These are phyloP conservation scores for Diprion similis DNA, from an alignment of 1,140 invertebrate genomes.

Conservation along the genomic window DNA sequence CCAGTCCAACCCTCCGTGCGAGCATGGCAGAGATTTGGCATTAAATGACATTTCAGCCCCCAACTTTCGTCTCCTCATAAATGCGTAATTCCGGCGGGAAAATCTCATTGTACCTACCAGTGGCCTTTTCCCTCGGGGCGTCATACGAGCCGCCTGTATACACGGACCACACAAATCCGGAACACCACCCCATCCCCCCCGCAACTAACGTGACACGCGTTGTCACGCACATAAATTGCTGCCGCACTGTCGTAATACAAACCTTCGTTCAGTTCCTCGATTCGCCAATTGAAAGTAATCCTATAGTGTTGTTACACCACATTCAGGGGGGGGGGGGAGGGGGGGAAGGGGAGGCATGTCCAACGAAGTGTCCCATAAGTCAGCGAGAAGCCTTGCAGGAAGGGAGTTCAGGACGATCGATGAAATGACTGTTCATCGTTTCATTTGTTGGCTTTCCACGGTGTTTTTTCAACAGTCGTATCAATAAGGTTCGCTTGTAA, in stretches of 20 bases:
- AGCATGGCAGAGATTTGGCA: constrained; percentile 33
- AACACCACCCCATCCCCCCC: background rate
- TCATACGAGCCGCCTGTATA: background rate
- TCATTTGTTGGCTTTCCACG: no score
- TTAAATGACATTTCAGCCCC: constrained; percentile 47
- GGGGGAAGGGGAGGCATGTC: no score
- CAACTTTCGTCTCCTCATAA: constrained; percentile 47
- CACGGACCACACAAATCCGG: background rate
- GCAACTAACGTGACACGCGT: background rate
- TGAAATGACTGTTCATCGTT: no score
- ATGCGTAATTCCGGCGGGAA: constrained; percentile 48
- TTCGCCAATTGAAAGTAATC: no score
- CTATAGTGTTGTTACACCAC: no score
- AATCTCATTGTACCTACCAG: constrained; percentile 31
- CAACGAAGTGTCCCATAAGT: no score
- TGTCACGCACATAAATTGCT: background rate
- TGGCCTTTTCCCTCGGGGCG: background rate
- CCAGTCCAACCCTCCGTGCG: background rate
- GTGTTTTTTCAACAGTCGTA: no score
- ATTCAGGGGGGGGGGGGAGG: no score
- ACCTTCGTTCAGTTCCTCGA: no score
- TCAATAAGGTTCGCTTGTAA: no score
- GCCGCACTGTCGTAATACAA: background rate
- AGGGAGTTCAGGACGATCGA: no score
- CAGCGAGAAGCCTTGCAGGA: no score